Conservation (phyloP, 2,888 invertebrate species). For the Venusia cambrica region DNA sequence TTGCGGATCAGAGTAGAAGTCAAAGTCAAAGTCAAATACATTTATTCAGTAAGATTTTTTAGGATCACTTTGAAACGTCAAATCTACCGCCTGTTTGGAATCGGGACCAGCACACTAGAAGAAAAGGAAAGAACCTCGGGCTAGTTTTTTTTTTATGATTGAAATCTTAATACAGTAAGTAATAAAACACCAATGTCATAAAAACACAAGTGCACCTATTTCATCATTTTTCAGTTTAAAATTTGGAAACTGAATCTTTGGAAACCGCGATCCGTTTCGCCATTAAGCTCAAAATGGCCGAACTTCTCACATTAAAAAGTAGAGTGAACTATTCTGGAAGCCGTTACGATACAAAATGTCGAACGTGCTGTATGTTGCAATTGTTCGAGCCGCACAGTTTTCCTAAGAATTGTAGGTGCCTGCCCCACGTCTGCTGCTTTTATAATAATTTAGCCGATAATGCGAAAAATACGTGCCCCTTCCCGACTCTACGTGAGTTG, state of each 20-base stretch:
- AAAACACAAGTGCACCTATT: not conserved
- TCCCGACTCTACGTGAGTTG: constrained; percentile 63
- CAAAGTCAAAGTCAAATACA: too few relatives aligned
- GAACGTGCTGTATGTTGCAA: constrained; percentile 50
- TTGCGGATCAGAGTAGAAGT: too few relatives aligned
- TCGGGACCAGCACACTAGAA: too few relatives aligned
- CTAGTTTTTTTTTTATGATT: too few relatives aligned
- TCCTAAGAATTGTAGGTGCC: constrained; percentile 48
- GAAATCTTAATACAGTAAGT: too few relatives aligned
- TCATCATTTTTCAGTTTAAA: constrained; percentile 11
- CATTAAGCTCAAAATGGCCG: constrained; percentile 26
- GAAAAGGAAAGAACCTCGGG: too few relatives aligned
- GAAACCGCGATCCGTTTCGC: constrained; percentile 23
- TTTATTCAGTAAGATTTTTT: too few relatives aligned
- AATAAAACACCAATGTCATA: too few relatives aligned
- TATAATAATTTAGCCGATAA: constrained; percentile 77
- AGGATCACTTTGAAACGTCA: too few relatives aligned
- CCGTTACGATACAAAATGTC: constrained; percentile 34
- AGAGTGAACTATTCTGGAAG: constrained; percentile 32
- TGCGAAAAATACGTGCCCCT: constrained; percentile 77
- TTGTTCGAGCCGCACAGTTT: constrained; percentile 48
- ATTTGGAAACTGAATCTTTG: too few relatives aligned
- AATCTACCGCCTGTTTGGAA: constrained; percentile 2
- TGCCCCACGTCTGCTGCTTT: constrained; percentile 69
- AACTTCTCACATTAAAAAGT: constrained; percentile 31